These are phyloP conservation scores for Hypolimnas misippus DNA, from an alignment of 2,888 invertebrate genomes.

Conservation along the genomic window DNA sequence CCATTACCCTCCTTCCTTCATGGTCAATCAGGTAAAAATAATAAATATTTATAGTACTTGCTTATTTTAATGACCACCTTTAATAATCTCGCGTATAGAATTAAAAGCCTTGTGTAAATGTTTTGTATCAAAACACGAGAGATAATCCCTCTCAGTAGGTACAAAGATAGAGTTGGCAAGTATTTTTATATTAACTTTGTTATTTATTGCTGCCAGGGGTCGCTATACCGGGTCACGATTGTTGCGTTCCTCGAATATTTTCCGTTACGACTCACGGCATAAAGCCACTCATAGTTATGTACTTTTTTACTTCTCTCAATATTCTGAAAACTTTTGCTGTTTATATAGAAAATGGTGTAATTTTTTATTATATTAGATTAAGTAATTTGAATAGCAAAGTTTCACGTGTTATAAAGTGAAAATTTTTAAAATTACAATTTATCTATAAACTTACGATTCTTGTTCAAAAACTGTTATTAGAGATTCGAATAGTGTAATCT, in stretches of 20 bases:
- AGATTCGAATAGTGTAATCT: too few species aligned
- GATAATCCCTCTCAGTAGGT: not conserved
- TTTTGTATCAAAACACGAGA: not conserved
- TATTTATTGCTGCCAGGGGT: constrained; percentile 12
- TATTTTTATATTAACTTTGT: constrained; percentile 33
- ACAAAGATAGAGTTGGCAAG: constrained; percentile 11
- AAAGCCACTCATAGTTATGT: constrained; percentile 12
- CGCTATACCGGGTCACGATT: constrained; percentile 11
- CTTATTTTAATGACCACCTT: not conserved
- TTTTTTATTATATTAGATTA: too few species aligned
- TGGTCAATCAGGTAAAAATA: too few species aligned
- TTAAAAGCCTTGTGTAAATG: not conserved
- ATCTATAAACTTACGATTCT: too few species aligned
- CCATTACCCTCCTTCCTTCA: too few species aligned
- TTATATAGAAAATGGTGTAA: too few species aligned
- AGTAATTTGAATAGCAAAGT: too few species aligned
- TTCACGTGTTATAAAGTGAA: too few species aligned
- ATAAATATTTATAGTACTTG: not conserved
- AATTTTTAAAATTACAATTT: too few species aligned
- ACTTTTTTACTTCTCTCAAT: not conserved
- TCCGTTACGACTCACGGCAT: constrained; percentile 6
- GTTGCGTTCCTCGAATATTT: constrained; percentile 24
- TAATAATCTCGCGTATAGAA: not conserved
- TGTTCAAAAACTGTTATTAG: too few species aligned
- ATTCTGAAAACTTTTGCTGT: too few species aligned